Conservation (phyloP, 2,113 vertebrate species). For the Miniopterus natalensis region DNA sequence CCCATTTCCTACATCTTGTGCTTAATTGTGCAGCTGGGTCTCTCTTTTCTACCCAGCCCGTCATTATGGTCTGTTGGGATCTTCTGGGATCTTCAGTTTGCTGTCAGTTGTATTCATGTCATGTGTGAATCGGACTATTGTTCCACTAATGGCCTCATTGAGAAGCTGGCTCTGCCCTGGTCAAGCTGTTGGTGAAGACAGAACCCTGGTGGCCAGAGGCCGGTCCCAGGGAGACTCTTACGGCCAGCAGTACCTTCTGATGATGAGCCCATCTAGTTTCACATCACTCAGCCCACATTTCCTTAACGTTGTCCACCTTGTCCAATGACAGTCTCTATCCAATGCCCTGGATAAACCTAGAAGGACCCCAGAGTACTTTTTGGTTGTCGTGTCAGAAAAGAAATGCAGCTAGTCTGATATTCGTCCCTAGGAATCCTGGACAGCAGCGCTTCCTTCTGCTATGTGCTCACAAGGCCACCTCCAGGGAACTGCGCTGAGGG, state of each 20-base stretch:
- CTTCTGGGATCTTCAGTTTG: background rate
- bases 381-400: background rate
- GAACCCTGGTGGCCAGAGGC: background rate
- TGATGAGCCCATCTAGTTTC: background rate
- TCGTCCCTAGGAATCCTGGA: background rate
- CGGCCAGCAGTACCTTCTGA: background rate
- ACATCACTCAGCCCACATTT: background rate
- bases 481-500: background rate
- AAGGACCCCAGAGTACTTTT: background rate
- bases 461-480: background rate
- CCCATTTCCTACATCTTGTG: conserved; percentile 17
- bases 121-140: background rate
- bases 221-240: background rate
- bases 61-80: background rate
- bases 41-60: conserved; percentile 15
- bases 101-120: background rate
- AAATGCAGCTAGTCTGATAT: background rate
- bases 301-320: background rate
- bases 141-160: background rate
- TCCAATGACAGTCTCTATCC: background rate
- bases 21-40: background rate
- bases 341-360: background rate
- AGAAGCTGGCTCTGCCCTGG: background rate
- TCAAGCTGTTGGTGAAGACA: background rate
- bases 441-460: background rate